Evolutionary conservation across 2,797 vertebrate genomes (phyloP).

Genomic region (Harpagifer antarcticus): DNA sequence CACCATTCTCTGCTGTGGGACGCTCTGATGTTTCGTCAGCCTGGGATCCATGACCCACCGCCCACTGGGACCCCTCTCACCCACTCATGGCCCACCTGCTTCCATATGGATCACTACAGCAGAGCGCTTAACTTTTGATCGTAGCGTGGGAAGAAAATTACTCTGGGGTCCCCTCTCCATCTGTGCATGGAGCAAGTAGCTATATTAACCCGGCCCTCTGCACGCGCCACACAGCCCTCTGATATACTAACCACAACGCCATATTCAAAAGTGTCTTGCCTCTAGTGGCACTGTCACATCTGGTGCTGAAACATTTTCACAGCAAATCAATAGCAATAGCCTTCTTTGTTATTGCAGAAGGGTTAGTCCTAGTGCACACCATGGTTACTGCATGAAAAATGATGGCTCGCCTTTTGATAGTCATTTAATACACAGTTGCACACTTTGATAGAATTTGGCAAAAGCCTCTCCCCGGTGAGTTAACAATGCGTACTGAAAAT

Average conservation of each 20-base stretch:
- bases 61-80: slow-evolving; percentile 79
- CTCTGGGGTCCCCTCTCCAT: slow-evolving; percentile 54
- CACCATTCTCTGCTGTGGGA: slow-evolving; percentile 74
- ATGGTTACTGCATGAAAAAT: slow-evolving; percentile 80
- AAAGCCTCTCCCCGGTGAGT: slow-evolving; percentile 79
- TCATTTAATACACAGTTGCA: slow-evolving; percentile 84
- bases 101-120: slow-evolving; percentile 62
- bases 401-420: slow-evolving; percentile 75
- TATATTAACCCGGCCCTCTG: slow-evolving; percentile 68
- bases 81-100: slow-evolving; percentile 79
- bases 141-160: slow-evolving; percentile 77
- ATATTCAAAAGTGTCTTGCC: slow-evolving; percentile 55
- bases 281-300: slow-evolving; percentile 45
- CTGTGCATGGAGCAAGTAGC: slow-evolving; percentile 52
- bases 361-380: slow-evolving; percentile 57
- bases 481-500: slow-evolving; percentile 81
- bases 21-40: slow-evolving; percentile 73
- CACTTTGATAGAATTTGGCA: slow-evolving; percentile 84
- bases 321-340: slow-evolving; percentile 73
- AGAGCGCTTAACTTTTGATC: slow-evolving; percentile 54
- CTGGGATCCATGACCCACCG: slow-evolving; percentile 74
- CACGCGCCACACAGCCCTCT: slow-evolving; percentile 60
- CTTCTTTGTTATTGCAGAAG: slow-evolving; percentile 55
- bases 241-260: slow-evolving; percentile 62
- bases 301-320: slow-evolving; percentile 60